phyloP scores from a whole-genome alignment of 2,888 invertebrate genomes.

The Phortica okadai region DNA sequence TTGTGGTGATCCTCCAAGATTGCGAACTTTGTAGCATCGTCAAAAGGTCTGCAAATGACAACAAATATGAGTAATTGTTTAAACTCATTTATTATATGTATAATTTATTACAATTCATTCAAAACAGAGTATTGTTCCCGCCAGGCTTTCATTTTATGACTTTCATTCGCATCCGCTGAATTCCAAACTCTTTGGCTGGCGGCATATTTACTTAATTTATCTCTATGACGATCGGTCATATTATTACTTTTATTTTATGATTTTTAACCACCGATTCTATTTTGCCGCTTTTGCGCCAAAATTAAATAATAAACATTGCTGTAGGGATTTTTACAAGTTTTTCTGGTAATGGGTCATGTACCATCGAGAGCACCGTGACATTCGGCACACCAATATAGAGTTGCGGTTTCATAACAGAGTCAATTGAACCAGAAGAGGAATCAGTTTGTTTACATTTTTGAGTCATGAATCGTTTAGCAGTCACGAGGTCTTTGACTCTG shows the following conservation, averaged over 20 bases:
- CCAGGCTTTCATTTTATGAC: slow-evolving; percentile 53
- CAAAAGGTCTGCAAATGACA: slow-evolving; percentile 35
- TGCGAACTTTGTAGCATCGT: slow-evolving; percentile 16
- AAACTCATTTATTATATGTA: not conserved
- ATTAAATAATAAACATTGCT: too few species aligned
- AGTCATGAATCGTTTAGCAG: too few species aligned
- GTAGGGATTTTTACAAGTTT: too few species aligned
- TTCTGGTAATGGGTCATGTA: too few species aligned
- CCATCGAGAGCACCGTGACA: too few species aligned
- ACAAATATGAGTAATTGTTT: not conserved
- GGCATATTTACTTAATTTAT: slow-evolving; percentile 27
- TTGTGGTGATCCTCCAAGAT: slow-evolving; percentile 49
- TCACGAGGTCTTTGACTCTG: too few species aligned
- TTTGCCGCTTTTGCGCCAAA: too few species aligned
- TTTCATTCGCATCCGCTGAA: not conserved
- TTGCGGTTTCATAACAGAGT: too few species aligned
- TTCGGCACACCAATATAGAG: too few species aligned
- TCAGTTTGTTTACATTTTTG: too few species aligned
- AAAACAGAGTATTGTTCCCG: slow-evolving; percentile 55
- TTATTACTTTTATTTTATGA: not conserved
- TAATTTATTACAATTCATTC: slow-evolving; percentile 44
- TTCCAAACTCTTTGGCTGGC: slow-evolving; percentile 41
- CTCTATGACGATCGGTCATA: slow-evolving; percentile 31
- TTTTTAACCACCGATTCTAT: not conserved
- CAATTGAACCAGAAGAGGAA: too few species aligned